Evolutionary conservation across 2,888 invertebrate species (phyloP), one percentile per base, ranked within the genome.

Genomic region (Nysson spinosus): DNA sequence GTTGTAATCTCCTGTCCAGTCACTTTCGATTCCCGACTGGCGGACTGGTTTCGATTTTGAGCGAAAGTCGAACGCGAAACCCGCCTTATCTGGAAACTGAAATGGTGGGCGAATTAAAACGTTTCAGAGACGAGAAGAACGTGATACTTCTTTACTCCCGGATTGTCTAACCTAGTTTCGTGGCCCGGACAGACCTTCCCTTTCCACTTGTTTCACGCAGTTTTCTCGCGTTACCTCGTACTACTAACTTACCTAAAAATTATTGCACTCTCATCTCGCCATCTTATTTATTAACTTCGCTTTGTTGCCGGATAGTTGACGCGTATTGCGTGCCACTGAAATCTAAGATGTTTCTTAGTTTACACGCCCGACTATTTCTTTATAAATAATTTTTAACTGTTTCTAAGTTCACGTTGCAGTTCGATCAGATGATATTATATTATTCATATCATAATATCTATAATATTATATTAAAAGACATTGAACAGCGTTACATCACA

Each of bases 11-110:
- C 54, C 49, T 17, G 68, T 34, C 50, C 40, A 49, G 56, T 46
- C 58, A 72, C 72, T 72, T 72, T 72, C 72, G 71, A 69, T 69
- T 52, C 60, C 39, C 34, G 12, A 20, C n/a, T n/a, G n/a, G n/a
- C 14, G 12, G 63, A 73, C 73, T 58, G 73, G 74, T 73, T 68
- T 64, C 58, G 70, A 70, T 73, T 73, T 70, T 73, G 60, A 73
- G 61, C 61, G 73, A 73, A 73, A 73, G 74, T 64, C 32, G 22
- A 30, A 17, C n/a, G 24, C 55, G 17, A 16, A 9, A 20, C 16
- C 6, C 35, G 19, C 11, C 11, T 14, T 6, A 35, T n/a, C 34
- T 24, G 17, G 35, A 4, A 3, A 3, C 19, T 11, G 16, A 24
- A 39, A n/a, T 19, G 17, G 7, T 11, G 37, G 34, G 12, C 12